Evolutionary conservation across 2,888 invertebrate species (phyloP).

Genomic region (Pandemis corylana): DNA sequence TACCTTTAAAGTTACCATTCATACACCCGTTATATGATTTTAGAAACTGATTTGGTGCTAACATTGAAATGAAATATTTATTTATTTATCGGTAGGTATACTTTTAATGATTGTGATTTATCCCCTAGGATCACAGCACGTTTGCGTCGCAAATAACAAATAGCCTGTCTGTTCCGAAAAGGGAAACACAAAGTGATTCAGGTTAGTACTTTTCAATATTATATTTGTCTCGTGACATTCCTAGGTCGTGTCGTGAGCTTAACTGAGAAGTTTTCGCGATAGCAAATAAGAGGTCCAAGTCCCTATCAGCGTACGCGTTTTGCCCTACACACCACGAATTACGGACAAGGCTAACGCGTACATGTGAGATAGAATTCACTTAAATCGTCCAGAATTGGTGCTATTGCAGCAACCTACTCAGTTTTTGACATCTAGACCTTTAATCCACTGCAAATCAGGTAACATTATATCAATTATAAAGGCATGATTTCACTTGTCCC

Average conservation of each 20-base stretch:
- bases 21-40: neutral
- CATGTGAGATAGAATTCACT: too few relatives aligned
- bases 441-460: neutral
- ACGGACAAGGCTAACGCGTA: too few relatives aligned
- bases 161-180: constrained; percentile 85
- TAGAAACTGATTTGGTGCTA: neutral
- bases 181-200: constrained; percentile 46
- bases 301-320: neutral
- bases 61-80: neutral
- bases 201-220: constrained; percentile 51
- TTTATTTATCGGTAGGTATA: neutral
- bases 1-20: too few relatives aligned
- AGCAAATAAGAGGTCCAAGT: neutral
- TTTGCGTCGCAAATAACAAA: constrained; percentile 91
- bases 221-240: neutral
- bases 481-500: neutral
- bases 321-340: too few relatives aligned
- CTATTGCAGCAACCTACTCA: too few relatives aligned
- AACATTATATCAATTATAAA: neutral
- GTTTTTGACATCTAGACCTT: too few relatives aligned
- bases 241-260: neutral
- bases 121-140: constrained; percentile 85
- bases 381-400: too few relatives aligned
- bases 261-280: neutral
- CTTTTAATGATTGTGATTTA: neutral